Conservation (phyloP, 1,140 invertebrate genomes). For the Spodoptera frugiperda region DNA sequence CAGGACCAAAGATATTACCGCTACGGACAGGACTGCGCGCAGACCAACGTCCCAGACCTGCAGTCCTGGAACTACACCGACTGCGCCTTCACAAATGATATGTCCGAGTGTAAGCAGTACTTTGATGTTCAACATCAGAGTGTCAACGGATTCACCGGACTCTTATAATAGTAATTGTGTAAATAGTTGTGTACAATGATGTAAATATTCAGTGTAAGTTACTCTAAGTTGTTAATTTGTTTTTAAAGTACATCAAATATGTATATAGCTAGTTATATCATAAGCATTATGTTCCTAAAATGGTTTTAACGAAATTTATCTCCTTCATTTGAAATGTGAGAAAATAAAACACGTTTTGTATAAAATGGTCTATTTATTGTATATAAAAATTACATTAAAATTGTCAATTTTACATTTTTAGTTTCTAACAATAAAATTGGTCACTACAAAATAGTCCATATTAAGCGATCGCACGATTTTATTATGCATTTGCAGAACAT, state of each 20-base stretch:
- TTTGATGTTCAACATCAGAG: conserved; percentile 73
- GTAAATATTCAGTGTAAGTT: conserved; percentile 52
- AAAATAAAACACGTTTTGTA: conserved; percentile 74
- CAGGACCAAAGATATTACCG: conserved; percentile 75
- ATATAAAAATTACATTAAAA: conserved; percentile 86
- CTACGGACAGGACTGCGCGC: conserved; percentile 71
- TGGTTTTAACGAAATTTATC: conserved; percentile 43
- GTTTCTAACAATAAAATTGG: conserved; percentile 84
- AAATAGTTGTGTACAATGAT: conserved; percentile 69
- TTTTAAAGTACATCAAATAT: conserved; percentile 16
- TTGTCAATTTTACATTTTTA: conserved; percentile 83
- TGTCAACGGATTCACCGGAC: conserved; percentile 69
- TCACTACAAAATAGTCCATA: conserved; percentile 84
- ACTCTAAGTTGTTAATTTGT: conserved; percentile 50
- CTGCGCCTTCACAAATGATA: conserved; percentile 69
- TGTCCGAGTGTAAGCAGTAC: conserved; percentile 69
- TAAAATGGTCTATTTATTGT: conserved; percentile 85
- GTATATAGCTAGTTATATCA: conserved; percentile 24
- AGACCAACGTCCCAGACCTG: conserved; percentile 65
- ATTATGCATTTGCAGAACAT: conserved; percentile 77
- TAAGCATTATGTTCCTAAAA: conserved; percentile 54
- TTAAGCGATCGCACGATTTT: conserved; percentile 77
- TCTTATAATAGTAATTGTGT: conserved; percentile 73
- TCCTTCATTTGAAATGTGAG: conserved; percentile 49
- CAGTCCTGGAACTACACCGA: conserved; percentile 75